Evolutionary conservation across 2,113 vertebrate genomes (phyloP).

Genomic region (Sander vitreus): DNA sequence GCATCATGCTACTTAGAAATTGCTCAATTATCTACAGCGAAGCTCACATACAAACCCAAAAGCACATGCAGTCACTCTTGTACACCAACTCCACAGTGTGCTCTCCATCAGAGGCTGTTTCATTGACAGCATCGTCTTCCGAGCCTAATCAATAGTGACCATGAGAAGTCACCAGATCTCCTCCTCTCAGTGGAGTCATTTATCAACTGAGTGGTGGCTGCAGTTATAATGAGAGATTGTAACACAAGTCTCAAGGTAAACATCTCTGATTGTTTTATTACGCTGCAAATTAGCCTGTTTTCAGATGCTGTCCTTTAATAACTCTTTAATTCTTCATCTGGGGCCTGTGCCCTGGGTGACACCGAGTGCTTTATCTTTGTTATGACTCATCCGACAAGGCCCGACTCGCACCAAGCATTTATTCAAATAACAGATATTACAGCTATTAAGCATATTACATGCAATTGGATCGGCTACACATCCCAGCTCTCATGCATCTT

Average conservation of each 20-base stretch:
- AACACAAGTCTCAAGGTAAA: constrained; percentile 72
- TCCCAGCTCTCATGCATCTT: constrained; percentile 62
- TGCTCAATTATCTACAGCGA: not conserved
- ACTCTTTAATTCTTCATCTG: constrained; percentile 72
- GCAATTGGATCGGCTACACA: constrained; percentile 45
- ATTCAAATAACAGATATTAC: constrained; percentile 78
- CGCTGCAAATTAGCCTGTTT: constrained; percentile 63
- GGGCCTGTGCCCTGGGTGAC: constrained; percentile 67
- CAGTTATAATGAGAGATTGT: constrained; percentile 61
- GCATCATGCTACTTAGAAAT: not conserved
- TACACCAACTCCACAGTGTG: constrained; percentile 17
- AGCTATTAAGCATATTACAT: constrained; percentile 72
- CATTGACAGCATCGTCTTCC: constrained; percentile 60
- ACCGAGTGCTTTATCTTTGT: constrained; percentile 71
- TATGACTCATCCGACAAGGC: constrained; percentile 55
- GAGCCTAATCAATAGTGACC: constrained; percentile 67
- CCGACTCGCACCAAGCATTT: constrained; percentile 59
- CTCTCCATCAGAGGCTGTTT: constrained; percentile 49
- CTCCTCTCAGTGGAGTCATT: constrained; percentile 60
- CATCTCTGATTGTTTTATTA: constrained; percentile 77
- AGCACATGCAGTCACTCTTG: not conserved
- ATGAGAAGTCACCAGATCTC: constrained; percentile 71
- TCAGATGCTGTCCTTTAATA: constrained; percentile 70
- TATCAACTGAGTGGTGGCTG: constrained; percentile 53
- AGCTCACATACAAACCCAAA: not conserved